Percentiles rank a stretch among this genome's conserved stretches.
These are phyloP conservation scores for Catharus bicknelli DNA, from an alignment of 2,113 vertebrate genomes.

Conservation along the genomic window DNA sequence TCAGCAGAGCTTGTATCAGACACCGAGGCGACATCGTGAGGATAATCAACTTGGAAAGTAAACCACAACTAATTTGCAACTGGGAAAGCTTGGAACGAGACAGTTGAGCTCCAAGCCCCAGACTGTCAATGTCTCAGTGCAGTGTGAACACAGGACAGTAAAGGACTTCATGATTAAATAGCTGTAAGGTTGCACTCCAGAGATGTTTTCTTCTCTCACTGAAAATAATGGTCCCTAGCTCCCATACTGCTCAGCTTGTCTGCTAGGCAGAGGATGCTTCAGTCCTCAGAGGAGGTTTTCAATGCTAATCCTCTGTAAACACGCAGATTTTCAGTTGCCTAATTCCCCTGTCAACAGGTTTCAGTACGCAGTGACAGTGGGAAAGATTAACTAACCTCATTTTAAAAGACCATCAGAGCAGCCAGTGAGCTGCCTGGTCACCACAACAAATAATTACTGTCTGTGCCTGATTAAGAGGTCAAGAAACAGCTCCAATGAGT, in stretches of 20 bases:
- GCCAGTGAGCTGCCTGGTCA: background rate
- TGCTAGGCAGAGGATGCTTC: background rate
- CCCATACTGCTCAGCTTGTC: background rate
- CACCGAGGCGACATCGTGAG: rapidly evolving
- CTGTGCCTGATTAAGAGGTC: background rate
- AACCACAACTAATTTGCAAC: conserved; percentile 21
- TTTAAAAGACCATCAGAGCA: background rate
- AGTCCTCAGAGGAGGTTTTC: background rate
- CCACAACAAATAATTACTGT: background rate
- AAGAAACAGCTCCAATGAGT: rapidly evolving
- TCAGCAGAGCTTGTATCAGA: conserved; percentile 4
- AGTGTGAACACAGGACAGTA: background rate
- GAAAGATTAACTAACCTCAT: background rate
- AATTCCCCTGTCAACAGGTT: conserved; percentile 28
- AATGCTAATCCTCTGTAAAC: conserved; percentile 6
- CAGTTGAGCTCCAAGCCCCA: background rate
- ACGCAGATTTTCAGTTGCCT: background rate
- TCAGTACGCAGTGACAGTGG: background rate
- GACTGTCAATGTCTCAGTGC: background rate
- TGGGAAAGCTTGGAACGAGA: background rate
- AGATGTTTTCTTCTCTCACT: background rate
- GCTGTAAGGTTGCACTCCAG: background rate
- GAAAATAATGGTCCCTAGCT: background rate
- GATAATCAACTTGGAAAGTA: conserved; percentile 1
- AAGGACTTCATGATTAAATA: background rate